phyloP scores from a whole-genome alignment of 1,140 invertebrate species.

The Calliopsis andreniformis region DNA sequence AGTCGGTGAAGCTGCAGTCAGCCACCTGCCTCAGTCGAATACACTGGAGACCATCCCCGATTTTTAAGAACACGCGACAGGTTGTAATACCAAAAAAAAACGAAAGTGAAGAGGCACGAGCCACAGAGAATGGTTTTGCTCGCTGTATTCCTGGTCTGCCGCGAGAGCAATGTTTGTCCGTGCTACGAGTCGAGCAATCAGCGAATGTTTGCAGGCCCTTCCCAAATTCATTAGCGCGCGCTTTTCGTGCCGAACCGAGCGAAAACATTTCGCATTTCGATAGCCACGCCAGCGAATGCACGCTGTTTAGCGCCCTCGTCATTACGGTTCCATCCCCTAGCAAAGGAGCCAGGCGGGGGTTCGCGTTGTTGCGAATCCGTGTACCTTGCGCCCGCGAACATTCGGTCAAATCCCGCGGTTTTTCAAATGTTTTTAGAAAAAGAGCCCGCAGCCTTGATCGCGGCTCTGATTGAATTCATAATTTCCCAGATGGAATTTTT shows the following conservation, averaged over 20 bases:
- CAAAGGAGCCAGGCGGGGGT: neutral
- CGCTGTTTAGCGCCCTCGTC: neutral
- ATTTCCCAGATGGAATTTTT: slow-evolving; percentile 51
- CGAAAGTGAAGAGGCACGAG: neutral
- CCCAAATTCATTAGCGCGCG: slow-evolving; percentile 57
- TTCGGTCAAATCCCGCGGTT: no score
- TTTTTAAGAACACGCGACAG: no score
- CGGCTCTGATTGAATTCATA: slow-evolving; percentile 27
- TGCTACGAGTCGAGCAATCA: slow-evolving; percentile 55
- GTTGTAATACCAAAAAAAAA: no score
- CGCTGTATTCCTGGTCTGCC: slow-evolving; percentile 33
- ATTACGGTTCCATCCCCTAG: neutral
- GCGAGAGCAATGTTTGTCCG: slow-evolving; percentile 48
- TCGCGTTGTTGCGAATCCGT: neutral
- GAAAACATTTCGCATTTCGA: slow-evolving; percentile 31
- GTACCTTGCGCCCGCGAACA: no score
- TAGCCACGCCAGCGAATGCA: neutral
- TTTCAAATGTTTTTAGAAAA: no score
- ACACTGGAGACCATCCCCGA: no score
- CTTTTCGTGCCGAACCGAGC: slow-evolving; percentile 43
- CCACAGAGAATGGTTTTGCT: neutral
- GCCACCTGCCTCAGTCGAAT: no score
- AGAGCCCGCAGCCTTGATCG: no score
- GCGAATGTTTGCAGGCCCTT: slow-evolving; percentile 58
- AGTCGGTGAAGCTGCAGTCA: neutral